Conservation (phyloP, 2,113 vertebrate genomes). For the Pleuronectes platessa region DNA sequence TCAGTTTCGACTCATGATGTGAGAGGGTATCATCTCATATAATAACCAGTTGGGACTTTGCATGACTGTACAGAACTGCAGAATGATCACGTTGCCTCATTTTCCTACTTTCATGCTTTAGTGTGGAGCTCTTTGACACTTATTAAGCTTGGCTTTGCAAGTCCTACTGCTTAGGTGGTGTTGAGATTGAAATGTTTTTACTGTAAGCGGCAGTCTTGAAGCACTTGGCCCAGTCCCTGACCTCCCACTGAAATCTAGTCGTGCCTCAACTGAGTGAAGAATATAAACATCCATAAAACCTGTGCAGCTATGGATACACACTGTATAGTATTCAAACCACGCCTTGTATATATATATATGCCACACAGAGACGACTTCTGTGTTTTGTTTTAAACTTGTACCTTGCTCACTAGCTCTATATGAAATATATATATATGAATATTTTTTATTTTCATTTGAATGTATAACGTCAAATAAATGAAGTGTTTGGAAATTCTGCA, state of each 20-base stretch:
- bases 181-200: constrained; percentile 66
- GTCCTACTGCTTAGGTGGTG: constrained; percentile 74
- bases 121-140: constrained; percentile 62
- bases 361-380: constrained; percentile 79
- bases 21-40: constrained; percentile 49
- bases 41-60: constrained; percentile 59
- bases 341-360: constrained; percentile 84
- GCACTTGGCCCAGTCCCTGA: constrained; percentile 65
- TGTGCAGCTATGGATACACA: constrained; percentile 80
- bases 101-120: constrained; percentile 58
- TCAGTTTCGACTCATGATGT: constrained; percentile 55
- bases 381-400: constrained; percentile 81
- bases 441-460: constrained; percentile 75
- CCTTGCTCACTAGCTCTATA: constrained; percentile 72
- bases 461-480: constrained; percentile 80
- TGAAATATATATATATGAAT: constrained; percentile 69
- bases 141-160: constrained; percentile 74
- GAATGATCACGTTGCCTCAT: constrained; percentile 53
- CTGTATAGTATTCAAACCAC: constrained; percentile 84
- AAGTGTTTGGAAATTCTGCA: constrained; percentile 72
- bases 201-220: constrained; percentile 71
- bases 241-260: constrained; percentile 72
- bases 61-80: constrained; percentile 68
- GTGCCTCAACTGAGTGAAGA: constrained; percentile 81
- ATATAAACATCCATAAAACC: constrained; percentile 73